Evolutionary conservation across 2,113 vertebrate species (phyloP), one percentile per base, ranked within the genome.

Genomic region (Sterrhoptilus dennistouni): DNA sequence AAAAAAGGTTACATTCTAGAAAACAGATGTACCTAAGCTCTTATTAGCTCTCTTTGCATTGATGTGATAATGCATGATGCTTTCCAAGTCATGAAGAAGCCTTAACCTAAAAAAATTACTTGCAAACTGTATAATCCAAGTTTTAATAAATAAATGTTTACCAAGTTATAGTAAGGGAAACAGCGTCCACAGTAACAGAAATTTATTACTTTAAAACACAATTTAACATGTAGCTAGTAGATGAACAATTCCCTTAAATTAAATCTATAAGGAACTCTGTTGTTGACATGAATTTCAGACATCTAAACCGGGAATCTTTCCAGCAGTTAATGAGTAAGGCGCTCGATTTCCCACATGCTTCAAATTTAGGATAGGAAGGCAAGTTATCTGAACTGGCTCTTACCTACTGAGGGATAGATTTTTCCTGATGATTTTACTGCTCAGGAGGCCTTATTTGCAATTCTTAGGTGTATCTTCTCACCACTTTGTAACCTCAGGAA

Each of bases 1-100:
- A 45, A 45, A 38, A 38, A 20, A 45, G 10, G 7, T 49, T 24
- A 23, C 66, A 86, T 94, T 94, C 89, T 83, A 68, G 69, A 79
- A 95, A 89, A 94, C 91, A 92, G 89, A 92, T 95, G 92, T 89
- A 92, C 24, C 77, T 78, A 82, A 80, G 25, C 18, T 88, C 52
- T 83, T 83, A 80, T 14, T 76, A 78, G 53, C 20, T 84, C 61
- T 66, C 71, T 89, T 88, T 89, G 44, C 52, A 68, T 75, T 93
- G 64, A 84, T 86, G 54, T 93, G 78, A 66, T 68, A 90, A 77
- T 68, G 47, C 20, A 12, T 18, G 14, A 64, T 27, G 16, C 60
- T 89, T 92, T 87, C 64, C 71, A 91, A 94, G 54, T 49, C 17
- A 42, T 53, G 64, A 90, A 90, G 25, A 16, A 77, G 31, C 6